Conservation (phyloP, 1,140 invertebrate species). For the Lepidurus packardi region DNA sequence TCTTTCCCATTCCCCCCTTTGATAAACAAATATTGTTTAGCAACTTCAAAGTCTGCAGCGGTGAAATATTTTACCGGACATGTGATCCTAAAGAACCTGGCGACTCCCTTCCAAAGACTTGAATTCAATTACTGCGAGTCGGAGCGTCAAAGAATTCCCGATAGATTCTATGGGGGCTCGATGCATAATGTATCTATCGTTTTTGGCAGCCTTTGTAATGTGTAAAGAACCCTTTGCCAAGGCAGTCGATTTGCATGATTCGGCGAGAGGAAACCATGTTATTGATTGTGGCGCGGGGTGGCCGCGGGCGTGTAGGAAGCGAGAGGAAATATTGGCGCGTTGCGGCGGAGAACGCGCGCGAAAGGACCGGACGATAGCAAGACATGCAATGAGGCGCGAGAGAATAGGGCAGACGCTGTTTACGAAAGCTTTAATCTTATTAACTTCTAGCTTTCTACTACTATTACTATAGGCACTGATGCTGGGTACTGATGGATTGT, state of each 20-base stretch:
- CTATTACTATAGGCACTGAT: background rate
- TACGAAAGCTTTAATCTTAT: background rate
- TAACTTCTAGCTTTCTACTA: background rate
- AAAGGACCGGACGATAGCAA: background rate
- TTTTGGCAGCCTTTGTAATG: background rate
- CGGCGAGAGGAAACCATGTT: slow-evolving; percentile 9
- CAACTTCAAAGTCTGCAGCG: background rate
- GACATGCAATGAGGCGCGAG: background rate
- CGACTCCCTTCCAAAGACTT: too few species aligned
- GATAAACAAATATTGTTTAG: slow-evolving; percentile 3
- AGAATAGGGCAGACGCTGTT: background rate
- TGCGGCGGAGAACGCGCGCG: background rate
- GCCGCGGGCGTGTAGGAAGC: slow-evolving; percentile 3
- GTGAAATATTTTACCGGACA: background rate
- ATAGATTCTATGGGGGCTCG: too few species aligned
- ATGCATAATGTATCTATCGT: too few species aligned
- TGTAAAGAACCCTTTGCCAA: background rate
- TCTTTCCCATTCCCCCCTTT: background rate
- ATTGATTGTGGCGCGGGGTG: slow-evolving; percentile 17
- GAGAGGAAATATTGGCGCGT: slow-evolving; percentile 17
- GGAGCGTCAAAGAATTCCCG: too few species aligned
- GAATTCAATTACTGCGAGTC: too few species aligned
- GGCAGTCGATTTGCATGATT: slow-evolving; percentile 11
- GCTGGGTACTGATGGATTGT: too few species aligned
- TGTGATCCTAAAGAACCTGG: background rate